Conservation (phyloP, 2,113 vertebrate species). For the Barnardius zonarius region DNA sequence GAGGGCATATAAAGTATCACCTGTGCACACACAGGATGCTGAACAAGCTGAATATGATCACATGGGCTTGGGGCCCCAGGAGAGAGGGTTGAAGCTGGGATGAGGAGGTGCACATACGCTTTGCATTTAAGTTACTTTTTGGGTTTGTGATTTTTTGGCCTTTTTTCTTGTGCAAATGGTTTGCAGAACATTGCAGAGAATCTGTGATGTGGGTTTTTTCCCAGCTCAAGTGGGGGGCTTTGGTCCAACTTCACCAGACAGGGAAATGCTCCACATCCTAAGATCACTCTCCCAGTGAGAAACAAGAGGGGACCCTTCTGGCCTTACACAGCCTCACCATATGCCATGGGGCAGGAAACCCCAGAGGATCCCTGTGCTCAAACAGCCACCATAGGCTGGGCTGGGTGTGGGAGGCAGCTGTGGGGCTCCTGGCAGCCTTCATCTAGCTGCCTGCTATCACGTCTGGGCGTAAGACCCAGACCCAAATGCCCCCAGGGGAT, state of each 20-base stretch:
- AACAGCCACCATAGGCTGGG: accelerated
- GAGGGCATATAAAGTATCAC: neutral
- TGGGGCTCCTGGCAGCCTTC: neutral
- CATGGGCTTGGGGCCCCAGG: neutral
- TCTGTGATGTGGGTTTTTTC: neutral
- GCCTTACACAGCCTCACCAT: neutral
- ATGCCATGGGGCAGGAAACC: neutral
- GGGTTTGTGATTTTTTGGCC: accelerated
- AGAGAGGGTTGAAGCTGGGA: accelerated
- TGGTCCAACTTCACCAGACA: neutral
- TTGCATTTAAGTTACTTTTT: neutral
- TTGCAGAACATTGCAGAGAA: neutral
- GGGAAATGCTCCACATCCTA: neutral
- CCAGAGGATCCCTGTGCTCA: accelerated
- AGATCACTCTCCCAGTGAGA: neutral
- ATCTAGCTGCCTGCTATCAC: neutral
- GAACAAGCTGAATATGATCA: neutral
- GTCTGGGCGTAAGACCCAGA: accelerated
- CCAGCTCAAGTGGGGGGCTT: no score
- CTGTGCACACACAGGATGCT: accelerated
- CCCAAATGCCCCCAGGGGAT: neutral
- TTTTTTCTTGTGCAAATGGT: neutral
- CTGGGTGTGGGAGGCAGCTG: neutral
- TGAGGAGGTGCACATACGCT: neutral
- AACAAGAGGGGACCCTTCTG: neutral